Percentiles rank a stretch among this genome's conserved stretches.
These are phyloP conservation scores for Lasioglossum malachurum DNA, from an alignment of 2,888 invertebrate species.

Conservation along the genomic window DNA sequence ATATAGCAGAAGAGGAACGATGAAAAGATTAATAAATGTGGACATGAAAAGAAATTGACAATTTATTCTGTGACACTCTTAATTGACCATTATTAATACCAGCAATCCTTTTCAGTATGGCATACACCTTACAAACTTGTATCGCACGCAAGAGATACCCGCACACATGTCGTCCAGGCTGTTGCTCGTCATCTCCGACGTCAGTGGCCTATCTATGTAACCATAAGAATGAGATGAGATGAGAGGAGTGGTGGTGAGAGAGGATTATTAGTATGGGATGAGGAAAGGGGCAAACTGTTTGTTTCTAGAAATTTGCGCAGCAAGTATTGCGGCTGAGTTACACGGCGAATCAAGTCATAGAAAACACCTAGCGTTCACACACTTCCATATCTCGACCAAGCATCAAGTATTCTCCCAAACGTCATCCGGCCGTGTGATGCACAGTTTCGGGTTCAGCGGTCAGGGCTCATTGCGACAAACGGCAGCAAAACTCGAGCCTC, in stretches of 20 bases:
- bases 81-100: constrained; percentile 78
- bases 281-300: constrained; percentile 69
- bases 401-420: constrained; percentile 57
- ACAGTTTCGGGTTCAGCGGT: constrained; percentile 18
- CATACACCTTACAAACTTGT: constrained; percentile 75
- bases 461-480: constrained; percentile 55
- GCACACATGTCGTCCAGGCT: constrained; percentile 59
- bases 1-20: constrained; percentile 48
- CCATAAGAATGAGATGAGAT: constrained; percentile 48
- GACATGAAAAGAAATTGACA: constrained; percentile 56
- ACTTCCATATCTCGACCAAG: constrained; percentile 69
- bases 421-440: constrained; percentile 50
- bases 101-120: constrained; percentile 81
- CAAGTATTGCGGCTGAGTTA: constrained; percentile 59
- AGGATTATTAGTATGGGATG: constrained; percentile 62
- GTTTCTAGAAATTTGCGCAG: constrained; percentile 76
- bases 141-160: constrained; percentile 59
- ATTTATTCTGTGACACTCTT: constrained; percentile 47
- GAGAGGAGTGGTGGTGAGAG: constrained; percentile 58
- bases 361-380: constrained; percentile 70
- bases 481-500: constrained; percentile 56
- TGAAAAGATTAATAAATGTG: constrained; percentile 71
- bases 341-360: constrained; percentile 51
- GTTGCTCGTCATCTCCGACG: constrained; percentile 62
- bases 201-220: constrained; percentile 55